These are phyloP conservation scores for Toxostoma redivivum DNA, from an alignment of 2,113 vertebrate genomes.

Conservation along the genomic window DNA sequence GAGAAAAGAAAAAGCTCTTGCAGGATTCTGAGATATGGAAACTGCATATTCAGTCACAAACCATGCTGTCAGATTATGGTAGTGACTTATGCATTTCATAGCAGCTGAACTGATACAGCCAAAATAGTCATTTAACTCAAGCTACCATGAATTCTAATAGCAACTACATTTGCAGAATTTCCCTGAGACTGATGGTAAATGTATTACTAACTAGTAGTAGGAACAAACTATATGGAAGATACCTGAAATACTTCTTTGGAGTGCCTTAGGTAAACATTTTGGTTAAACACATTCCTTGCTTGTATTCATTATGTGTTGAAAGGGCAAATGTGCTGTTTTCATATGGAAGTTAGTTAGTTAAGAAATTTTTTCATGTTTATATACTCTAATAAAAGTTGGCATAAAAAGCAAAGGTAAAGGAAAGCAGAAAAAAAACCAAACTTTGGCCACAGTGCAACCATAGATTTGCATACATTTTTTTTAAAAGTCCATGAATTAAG, in stretches of 20 bases:
- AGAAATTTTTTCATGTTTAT: neutral
- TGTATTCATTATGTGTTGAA: neutral
- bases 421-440: neutral
- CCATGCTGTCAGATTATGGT: neutral
- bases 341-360: neutral
- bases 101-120: neutral
- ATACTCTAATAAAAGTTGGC: neutral
- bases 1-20: neutral
- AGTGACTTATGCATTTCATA: neutral
- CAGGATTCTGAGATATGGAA: neutral
- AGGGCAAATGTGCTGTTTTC: neutral
- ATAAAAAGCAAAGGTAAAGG: neutral
- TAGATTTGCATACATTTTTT: too few relatives aligned
- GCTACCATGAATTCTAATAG: neutral
- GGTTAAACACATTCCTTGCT: neutral
- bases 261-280: neutral
- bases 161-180: neutral
- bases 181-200: neutral
- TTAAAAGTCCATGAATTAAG: neutral
- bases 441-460: neutral
- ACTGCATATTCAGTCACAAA: neutral
- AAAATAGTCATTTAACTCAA: neutral
- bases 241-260: neutral
- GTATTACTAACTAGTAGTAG: neutral
- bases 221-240: neutral